A percentile compares a stretch with the other conserved stretches of the same genome.
Conservation (phyloP, 2,113 vertebrate genomes). For the Herpetotheres cachinnans region DNA sequence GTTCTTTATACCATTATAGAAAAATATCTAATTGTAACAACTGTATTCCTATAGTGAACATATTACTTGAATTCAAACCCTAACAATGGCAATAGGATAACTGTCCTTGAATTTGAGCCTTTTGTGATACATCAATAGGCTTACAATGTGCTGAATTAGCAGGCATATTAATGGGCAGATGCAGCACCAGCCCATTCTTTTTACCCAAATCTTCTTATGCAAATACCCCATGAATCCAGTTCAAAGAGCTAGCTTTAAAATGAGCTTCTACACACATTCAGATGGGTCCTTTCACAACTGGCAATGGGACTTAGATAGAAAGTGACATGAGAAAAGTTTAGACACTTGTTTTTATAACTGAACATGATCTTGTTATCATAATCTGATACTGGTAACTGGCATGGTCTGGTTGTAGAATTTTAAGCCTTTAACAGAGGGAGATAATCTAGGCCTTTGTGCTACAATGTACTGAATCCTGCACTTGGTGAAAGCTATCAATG, state of each 20-base stretch:
- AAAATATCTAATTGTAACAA: slow-evolving; percentile 98
- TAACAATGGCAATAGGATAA: slow-evolving; percentile 98
- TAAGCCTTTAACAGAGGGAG: slow-evolving; percentile 85
- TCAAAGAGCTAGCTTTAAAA: slow-evolving; percentile 95
- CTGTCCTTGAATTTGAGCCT: slow-evolving; percentile 93
- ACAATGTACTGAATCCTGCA: slow-evolving; percentile 90
- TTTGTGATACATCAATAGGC: slow-evolving; percentile 98
- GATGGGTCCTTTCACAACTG: slow-evolving; percentile 77
- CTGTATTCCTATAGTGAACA: slow-evolving; percentile 92
- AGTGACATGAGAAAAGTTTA: slow-evolving; percentile 99
- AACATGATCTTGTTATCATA: slow-evolving; percentile 99
- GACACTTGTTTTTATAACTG: slow-evolving; percentile 96
- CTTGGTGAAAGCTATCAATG: slow-evolving; percentile 82
- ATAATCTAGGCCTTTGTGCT: slow-evolving; percentile 94
- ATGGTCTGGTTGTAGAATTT: slow-evolving; percentile 88
- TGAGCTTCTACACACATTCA: slow-evolving; percentile 84
- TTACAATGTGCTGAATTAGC: slow-evolving; percentile 99
- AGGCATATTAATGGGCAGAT: slow-evolving; percentile 99
- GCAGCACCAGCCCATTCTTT: slow-evolving; percentile 91
- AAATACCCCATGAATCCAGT: slow-evolving; percentile 99
- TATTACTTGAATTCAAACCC: slow-evolving; percentile 85
- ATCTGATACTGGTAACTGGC: slow-evolving; percentile 90
- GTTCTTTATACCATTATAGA: slow-evolving; percentile 78
- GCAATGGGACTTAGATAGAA: slow-evolving; percentile 83
- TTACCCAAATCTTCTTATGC: slow-evolving; percentile 99